Base-by-base conservation (phyloP, 2,797 vertebrate genomes). In the Chrysocyon brachyurus region DNA sequence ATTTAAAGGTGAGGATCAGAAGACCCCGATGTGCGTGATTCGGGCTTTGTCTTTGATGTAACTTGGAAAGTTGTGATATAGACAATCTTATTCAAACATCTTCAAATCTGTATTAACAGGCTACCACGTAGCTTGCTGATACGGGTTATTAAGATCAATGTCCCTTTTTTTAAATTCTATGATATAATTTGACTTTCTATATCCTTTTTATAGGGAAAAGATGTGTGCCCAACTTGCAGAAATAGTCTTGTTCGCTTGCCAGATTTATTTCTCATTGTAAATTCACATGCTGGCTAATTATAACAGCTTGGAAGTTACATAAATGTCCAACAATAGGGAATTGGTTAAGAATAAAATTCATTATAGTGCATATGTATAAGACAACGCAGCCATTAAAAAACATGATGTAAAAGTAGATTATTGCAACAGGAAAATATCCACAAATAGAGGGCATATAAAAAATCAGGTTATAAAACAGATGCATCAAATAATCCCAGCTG, bases 221-320 rank as follows among this genome's bases (percentile, higher is more conserved):
- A 40, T 63, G 15, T 61, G 70, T 49, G 63, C 91, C 82, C 81
- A 75, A 63, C 57, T 81, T 84, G 63, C 85, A 84, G 88, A 89
- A 96, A 95, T n/a, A 93, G 81, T 92, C 86, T 49, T 64, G 56
- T 79, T 84, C 72, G 49, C 91, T 81, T 95, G 81, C 93, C 94
- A 96, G 91, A 95, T 87, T 88, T 26, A 79, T 79, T 64, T 81
- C 90, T 95, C 93, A 83, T 83, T 33, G 70, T 91, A 90, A 96
- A 96, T 82, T 79, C 92, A 77, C 86, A 94, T 78, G 89, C 91
- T 83, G 77, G 89, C 82, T 96, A 91, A 92, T 94, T 94, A 82
- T 85, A 98, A 97, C 94, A 96, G 96, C 93, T 94, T 96, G 96
- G 61, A 92, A 97, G 94, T 96, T 97, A 96, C 82, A 95, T 96